Evolutionary conservation across 2,113 vertebrate genomes (phyloP).

Genomic region (Osmerus eperlanus): DNA sequence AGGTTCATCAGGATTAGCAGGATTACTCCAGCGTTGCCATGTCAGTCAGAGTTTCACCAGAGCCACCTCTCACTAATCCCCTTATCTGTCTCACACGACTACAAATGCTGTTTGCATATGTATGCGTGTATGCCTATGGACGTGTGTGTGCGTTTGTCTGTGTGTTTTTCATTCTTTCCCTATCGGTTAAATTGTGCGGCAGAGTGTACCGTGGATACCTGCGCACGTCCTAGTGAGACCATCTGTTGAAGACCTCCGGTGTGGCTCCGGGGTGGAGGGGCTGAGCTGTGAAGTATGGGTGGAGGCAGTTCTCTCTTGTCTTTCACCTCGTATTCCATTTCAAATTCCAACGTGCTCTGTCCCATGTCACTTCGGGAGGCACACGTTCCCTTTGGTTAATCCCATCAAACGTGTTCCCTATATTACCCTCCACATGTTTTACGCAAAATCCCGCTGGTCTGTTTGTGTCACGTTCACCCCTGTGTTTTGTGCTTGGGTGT

Average conservation of each 20-base stretch:
- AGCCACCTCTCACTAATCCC: slow-evolving; percentile 60
- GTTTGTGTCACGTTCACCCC: not conserved
- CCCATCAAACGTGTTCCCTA: too few relatives aligned
- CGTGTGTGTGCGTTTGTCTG: slow-evolving; percentile 15
- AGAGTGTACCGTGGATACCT: not conserved
- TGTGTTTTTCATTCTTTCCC: not conserved
- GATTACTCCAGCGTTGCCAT: slow-evolving; percentile 66
- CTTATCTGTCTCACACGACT: slow-evolving; percentile 64
- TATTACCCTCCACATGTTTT: not conserved
- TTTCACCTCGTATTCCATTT: slow-evolving; percentile 9
- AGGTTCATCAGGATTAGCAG: slow-evolving; percentile 67
- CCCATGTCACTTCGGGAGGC: not conserved
- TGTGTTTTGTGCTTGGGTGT: not conserved
- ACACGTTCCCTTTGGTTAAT: not conserved
- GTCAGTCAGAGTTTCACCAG: slow-evolving; percentile 67
- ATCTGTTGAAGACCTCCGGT: not conserved
- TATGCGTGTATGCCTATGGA: not conserved
- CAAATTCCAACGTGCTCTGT: slow-evolving; percentile 11
- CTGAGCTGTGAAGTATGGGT: not conserved
- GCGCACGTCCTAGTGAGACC: not conserved
- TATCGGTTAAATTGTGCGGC: not conserved
- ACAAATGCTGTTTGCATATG: slow-evolving; percentile 34
- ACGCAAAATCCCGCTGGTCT: too few relatives aligned
- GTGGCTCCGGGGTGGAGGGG: not conserved
- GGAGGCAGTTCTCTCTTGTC: not conserved